phyloP scores from a whole-genome alignment of 2,113 vertebrate species.

The Narcine bancroftii region DNA sequence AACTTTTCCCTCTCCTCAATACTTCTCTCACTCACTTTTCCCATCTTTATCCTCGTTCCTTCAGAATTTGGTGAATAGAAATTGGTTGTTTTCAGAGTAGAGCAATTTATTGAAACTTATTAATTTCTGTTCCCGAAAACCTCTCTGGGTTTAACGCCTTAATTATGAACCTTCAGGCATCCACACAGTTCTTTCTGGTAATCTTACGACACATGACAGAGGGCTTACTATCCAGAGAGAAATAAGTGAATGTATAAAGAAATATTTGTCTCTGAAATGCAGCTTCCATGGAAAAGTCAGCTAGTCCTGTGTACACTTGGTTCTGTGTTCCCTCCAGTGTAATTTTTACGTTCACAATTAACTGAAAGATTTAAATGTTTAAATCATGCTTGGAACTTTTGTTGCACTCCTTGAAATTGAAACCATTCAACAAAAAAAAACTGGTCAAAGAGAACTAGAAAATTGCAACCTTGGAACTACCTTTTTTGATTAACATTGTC shows the following conservation, averaged over 20 bases:
- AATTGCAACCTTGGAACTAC: not conserved
- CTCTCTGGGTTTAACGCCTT: not conserved
- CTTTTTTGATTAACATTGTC: not conserved
- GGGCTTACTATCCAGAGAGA: not conserved
- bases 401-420: not conserved
- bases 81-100: not conserved
- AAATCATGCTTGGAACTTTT: not conserved
- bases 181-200: not conserved
- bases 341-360: slow-evolving; percentile 4
- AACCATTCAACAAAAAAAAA: not conserved
- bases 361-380: not conserved
- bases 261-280: not conserved
- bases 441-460: slow-evolving; percentile 16
- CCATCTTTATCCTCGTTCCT: not conserved
- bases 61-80: not conserved
- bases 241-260: not conserved
- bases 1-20: not conserved
- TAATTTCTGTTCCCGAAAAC: not conserved
- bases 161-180: not conserved
- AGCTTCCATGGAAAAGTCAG: not conserved
- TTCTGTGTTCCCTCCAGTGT: not conserved
- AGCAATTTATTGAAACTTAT: not conserved
- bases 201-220: not conserved
- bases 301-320: not conserved
- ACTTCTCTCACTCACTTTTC: not conserved